These are phyloP conservation scores for Menidia beryllina DNA, from an alignment of 2,113 vertebrate genomes.

Conservation along the genomic window DNA sequence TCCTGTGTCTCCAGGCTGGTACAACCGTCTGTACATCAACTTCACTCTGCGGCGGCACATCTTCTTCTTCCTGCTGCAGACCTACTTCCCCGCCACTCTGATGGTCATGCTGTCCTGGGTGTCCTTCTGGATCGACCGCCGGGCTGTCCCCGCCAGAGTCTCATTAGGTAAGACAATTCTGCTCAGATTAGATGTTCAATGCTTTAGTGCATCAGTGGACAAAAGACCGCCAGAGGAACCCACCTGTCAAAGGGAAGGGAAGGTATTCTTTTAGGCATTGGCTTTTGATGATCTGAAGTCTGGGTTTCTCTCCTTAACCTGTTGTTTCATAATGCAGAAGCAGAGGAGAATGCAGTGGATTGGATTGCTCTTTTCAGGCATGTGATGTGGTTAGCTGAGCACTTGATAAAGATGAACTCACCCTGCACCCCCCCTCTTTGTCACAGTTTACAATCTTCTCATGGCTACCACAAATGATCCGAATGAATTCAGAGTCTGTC, in stretches of 20 bases:
- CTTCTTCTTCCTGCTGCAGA: slow-evolving; percentile 96
- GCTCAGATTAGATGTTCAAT: background rate
- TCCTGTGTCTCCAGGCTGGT: slow-evolving; percentile 86
- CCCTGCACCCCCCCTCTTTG: too few relatives aligned
- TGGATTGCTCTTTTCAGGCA: too few relatives aligned
- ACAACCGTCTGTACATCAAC: slow-evolving; percentile 94
- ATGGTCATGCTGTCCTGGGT: slow-evolving; percentile 98
- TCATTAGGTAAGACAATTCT: slow-evolving; percentile 86
- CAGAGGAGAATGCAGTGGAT: too few relatives aligned
- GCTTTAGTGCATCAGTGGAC: background rate
- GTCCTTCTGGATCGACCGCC: slow-evolving; percentile 93
- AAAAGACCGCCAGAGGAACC: background rate
- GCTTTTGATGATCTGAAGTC: background rate
- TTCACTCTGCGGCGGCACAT: slow-evolving; percentile 93
- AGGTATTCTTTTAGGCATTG: background rate
- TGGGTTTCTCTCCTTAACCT: too few relatives aligned
- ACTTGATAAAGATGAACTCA: too few relatives aligned
- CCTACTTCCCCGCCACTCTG: slow-evolving; percentile 91
- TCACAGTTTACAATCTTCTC: too few relatives aligned
- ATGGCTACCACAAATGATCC: too few relatives aligned
- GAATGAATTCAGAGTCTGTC: too few relatives aligned
- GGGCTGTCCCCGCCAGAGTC: slow-evolving; percentile 93
- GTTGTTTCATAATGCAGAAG: too few relatives aligned
- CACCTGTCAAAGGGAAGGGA: background rate
- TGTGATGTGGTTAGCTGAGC: too few relatives aligned